Evolutionary conservation across 2,888 invertebrate species (phyloP).

Genomic region (Escarpia spicata): DNA sequence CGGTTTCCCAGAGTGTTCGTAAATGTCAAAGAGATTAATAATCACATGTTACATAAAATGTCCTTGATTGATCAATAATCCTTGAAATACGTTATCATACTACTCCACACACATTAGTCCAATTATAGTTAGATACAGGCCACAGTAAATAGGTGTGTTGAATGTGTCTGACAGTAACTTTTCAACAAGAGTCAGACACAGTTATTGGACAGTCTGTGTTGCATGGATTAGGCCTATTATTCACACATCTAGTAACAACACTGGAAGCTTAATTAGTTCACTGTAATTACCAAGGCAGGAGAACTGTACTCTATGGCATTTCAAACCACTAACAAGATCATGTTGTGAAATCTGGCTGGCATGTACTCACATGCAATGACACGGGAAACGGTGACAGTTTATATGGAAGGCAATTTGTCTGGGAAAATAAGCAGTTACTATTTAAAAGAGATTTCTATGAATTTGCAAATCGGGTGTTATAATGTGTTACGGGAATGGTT

Average conservation of each 20-base stretch:
- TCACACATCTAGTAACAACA: not conserved
- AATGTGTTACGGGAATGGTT: not conserved
- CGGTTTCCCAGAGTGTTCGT: no score
- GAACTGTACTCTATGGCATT: not conserved
- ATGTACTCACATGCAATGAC: not conserved
- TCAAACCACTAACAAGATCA: not conserved
- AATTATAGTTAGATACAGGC: no score
- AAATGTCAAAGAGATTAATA: no score
- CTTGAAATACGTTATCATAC: no score
- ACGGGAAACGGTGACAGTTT: not conserved
- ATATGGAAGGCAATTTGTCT: not conserved
- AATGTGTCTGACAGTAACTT: no score
- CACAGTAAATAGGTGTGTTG: no score
- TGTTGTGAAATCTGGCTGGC: not conserved
- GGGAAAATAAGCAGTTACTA: not conserved
- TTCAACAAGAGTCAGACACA: not conserved
- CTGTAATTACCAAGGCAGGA: not conserved
- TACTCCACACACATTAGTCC: no score
- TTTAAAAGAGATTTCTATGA: not conserved
- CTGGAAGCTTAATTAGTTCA: not conserved
- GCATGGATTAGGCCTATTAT: not conserved
- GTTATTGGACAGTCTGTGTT: not conserved
- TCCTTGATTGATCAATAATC: no score
- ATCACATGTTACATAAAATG: no score
- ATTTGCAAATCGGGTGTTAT: not conserved